Conservation (phyloP, 2,888 invertebrate genomes). For the Nowickia ferox region DNA sequence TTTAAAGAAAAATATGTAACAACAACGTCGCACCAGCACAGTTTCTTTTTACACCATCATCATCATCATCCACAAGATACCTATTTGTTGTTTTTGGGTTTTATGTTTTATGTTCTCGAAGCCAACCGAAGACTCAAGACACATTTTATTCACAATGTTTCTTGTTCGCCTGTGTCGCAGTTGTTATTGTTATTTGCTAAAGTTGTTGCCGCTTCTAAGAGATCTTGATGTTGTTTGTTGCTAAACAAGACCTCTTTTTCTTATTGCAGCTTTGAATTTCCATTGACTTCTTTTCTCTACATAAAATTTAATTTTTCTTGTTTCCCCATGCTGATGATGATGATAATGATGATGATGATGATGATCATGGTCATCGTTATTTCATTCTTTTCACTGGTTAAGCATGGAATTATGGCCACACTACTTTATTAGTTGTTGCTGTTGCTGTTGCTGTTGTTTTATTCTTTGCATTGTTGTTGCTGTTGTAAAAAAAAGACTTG, state of each 20-base stretch:
- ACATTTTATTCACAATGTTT: slow-evolving; percentile 27
- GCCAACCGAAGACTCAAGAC: slow-evolving; percentile 5
- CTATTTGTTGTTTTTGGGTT: neutral
- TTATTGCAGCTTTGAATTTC: slow-evolving; percentile 30
- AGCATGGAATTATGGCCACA: slow-evolving; percentile 31
- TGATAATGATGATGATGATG: too few species aligned
- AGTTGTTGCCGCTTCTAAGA: slow-evolving; percentile 47
- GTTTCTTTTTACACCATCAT: slow-evolving; percentile 16
- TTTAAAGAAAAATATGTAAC: neutral
- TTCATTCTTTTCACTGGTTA: slow-evolving; percentile 37
- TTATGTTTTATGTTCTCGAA: slow-evolving; percentile 37
- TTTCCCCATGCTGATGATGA: neutral
- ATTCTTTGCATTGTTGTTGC: neutral
- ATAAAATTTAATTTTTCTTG: slow-evolving; percentile 43
- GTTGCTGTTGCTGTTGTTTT: slow-evolving; percentile 25
- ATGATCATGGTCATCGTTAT: neutral
- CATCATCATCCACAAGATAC: neutral
- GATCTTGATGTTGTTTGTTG: slow-evolving; percentile 52
- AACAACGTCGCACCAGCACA: slow-evolving; percentile 15
- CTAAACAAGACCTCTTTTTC: slow-evolving; percentile 41
- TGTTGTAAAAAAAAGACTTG: slow-evolving; percentile 32
- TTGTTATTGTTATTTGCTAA: slow-evolving; percentile 18
- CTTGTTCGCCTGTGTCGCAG: slow-evolving; percentile 21
- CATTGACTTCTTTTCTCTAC: slow-evolving; percentile 51
- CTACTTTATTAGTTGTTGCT: slow-evolving; percentile 24